A percentile compares a stretch with the other conserved stretches of the same genome.
phyloP scores from a whole-genome alignment of 2,113 vertebrate genomes.

The Ia io region DNA sequence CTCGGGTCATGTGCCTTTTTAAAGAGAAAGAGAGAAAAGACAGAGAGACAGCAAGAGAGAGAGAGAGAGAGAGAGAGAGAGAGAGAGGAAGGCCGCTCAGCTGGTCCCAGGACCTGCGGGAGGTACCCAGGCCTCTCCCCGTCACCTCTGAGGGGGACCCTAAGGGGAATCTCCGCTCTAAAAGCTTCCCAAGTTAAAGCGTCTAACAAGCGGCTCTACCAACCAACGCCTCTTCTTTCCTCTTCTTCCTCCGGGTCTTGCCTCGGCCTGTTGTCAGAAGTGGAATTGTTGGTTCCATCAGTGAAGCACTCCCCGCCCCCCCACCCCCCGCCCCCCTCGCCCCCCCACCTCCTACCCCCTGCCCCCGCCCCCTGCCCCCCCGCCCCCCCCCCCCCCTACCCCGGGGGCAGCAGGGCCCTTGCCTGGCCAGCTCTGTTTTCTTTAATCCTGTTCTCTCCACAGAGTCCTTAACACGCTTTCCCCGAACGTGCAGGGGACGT shows the following conservation, averaged over 20 bases:
- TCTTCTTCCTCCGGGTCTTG: neutral
- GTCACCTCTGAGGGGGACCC: neutral
- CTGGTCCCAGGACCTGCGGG: neutral
- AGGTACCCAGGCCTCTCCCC: neutral
- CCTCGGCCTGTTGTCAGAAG: neutral
- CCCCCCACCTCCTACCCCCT: no score
- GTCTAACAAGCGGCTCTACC: neutral
- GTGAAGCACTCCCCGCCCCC: neutral
- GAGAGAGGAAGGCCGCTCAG: neutral
- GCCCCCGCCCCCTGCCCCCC: no score
- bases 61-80: neutral
- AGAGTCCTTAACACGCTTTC: neutral
- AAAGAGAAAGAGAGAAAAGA: neutral
- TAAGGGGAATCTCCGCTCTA: conserved; percentile 19
- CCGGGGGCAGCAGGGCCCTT: neutral
- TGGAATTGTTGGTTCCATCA: neutral
- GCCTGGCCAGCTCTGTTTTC: neutral
- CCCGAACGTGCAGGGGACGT: neutral
- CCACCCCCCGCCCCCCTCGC: no score
- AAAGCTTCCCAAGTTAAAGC: conserved; percentile 61
- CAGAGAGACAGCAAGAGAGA: neutral
- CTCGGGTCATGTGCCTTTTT: neutral
- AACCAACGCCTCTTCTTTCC: conserved; percentile 19
- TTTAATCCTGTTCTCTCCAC: neutral
- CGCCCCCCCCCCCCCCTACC: neutral